phyloP scores from a whole-genome alignment of 2,888 invertebrate genomes.

The Torymus tubicola region DNA sequence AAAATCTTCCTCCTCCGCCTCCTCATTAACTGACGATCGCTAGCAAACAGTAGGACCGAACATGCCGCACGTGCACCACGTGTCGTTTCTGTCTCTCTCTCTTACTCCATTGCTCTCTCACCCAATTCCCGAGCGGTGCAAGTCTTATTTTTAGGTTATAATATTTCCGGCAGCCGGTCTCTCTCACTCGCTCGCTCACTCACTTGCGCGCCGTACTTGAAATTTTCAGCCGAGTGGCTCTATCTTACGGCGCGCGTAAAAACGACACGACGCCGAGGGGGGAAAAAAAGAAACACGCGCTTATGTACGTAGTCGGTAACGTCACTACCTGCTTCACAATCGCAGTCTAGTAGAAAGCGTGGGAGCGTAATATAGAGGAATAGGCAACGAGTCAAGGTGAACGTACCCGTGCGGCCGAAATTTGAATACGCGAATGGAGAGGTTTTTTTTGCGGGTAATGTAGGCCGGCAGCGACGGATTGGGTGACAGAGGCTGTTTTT shows the following conservation, averaged over 20 bases:
- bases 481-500: no score
- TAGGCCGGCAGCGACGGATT: no score
- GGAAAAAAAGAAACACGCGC: not conserved
- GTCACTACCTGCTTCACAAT: not conserved
- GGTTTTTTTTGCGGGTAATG: no score
- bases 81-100: no score
- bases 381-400: not conserved
- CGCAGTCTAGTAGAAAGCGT: no score
- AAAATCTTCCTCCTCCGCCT: no score
- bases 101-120: no score
- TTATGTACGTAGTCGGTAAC: not conserved
- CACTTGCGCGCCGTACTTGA: no score
- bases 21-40: no score
- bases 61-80: no score
- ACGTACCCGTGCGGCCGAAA: not conserved
- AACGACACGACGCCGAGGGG: not conserved
- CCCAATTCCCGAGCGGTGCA: no score
- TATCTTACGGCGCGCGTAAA: constrained; percentile 28
- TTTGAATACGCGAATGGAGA: constrained; percentile 8
- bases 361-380: not conserved
- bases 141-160: constrained; percentile 55
- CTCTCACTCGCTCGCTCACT: not conserved
- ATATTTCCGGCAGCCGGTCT: constrained; percentile 45
- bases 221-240: constrained; percentile 30
- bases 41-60: no score